These are phyloP conservation scores for Pelecanus crispus DNA, from an alignment of 2,113 vertebrate genomes.

Conservation along the genomic window DNA sequence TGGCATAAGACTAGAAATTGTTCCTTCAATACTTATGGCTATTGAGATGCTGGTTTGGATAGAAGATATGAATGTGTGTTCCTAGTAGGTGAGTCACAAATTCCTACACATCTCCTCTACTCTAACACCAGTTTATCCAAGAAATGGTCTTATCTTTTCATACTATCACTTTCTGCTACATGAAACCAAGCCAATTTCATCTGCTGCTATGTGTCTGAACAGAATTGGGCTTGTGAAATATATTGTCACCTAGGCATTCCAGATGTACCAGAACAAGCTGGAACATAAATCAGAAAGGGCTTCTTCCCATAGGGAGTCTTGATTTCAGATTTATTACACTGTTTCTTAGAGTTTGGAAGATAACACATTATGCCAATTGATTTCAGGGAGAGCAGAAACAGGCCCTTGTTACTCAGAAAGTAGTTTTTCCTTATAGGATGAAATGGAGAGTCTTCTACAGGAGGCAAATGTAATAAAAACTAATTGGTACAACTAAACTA, in stretches of 20 bases:
- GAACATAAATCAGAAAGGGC: conserved; percentile 1
- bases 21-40: neutral
- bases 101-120: neutral
- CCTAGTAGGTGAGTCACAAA: neutral
- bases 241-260: neutral
- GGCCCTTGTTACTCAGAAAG: neutral
- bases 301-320: neutral
- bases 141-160: neutral
- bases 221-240: neutral
- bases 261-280: neutral
- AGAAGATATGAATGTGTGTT: neutral
- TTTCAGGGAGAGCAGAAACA: neutral
- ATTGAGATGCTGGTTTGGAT: neutral
- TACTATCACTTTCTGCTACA: neutral
- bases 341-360: neutral
- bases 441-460: neutral
- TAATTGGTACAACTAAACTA: neutral
- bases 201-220: neutral
- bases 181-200: neutral
- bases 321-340: neutral
- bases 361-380: neutral
- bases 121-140: neutral
- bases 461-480: neutral
- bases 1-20: neutral
- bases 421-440: neutral